phyloP scores from a whole-genome alignment of 2,113 vertebrate genomes.

The Pampusana beccarii region DNA sequence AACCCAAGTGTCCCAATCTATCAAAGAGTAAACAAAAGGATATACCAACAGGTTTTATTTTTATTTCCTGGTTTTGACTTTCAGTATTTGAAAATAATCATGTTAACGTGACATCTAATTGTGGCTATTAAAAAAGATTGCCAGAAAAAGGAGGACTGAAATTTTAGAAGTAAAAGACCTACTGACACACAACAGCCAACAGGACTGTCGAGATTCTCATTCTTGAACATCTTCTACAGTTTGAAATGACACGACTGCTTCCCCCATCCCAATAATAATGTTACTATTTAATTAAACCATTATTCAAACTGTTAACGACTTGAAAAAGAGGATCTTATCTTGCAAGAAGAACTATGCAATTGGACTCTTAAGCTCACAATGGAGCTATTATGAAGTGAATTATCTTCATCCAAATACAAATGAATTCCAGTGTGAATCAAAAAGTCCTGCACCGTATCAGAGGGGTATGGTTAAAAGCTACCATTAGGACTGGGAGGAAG shows the following conservation, averaged over 20 bases:
- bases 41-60: background rate
- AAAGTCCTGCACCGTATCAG: background rate
- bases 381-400: background rate
- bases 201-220: fast-evolving
- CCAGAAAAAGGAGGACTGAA: background rate
- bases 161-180: background rate
- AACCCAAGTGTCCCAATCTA: background rate
- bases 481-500: background rate
- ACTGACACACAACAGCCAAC: background rate
- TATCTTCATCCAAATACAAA: background rate
- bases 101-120: background rate
- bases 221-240: background rate
- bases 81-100: background rate
- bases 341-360: background rate
- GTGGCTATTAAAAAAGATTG: background rate
- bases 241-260: background rate
- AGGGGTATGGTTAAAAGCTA: background rate
- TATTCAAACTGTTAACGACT: background rate
- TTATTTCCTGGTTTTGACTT: background rate
- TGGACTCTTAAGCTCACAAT: background rate
- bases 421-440: background rate
- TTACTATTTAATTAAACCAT: background rate
- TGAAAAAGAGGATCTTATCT: background rate
- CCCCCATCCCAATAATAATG: background rate
- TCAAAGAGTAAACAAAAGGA: background rate